Evolutionary conservation across 1,140 invertebrate genomes (phyloP), one percentile per base, ranked within the genome.

Genomic region (Lycorma delicatula): DNA sequence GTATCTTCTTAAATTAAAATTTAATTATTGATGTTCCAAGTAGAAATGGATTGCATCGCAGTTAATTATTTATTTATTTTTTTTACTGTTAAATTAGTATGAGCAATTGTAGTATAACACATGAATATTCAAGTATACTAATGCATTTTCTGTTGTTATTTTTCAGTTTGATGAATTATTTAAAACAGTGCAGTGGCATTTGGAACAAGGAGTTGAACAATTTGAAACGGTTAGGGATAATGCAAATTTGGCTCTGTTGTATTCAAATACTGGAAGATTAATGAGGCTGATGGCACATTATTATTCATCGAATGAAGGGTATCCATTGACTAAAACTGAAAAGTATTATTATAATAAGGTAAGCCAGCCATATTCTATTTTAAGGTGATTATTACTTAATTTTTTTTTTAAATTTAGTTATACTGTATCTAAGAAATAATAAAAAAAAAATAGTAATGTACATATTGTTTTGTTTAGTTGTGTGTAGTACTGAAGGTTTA

Each of bases 231-330:
- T 89, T 0, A 74, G 80, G 22, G 89, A 93, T 65, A 74, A 81
- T 44, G 80, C 83, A 0, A 94, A 94, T 74, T 68, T 87, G 16
- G 87, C 89, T 0, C 73, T 93, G 25, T 66, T 93, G 1, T 80
- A 85, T 58, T 89, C 86, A 38, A 94, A 94, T 67, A 85, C 82
- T 57, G 90, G 87, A 0, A 76, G 89, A 50, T 78, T 89, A 41
- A 80, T 87, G 79, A 71, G 89, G 63, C 77, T 89, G 41, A 79
- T 83, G 50, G 88, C 88, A 0, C 84, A 89, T 60, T 76, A 81
- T 58, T 77, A 34, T 69, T 72, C 44, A 22, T 31, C 23, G 28
- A 18, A 41, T 18, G 13, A 48, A 22, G 28, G 29, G 23, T 23
- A 46, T 1, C 13, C 22, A 1, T 18, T 53, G 22, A 18, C 36